Percentiles rank a stretch among this genome's conserved stretches.
Evolutionary conservation across 2,888 invertebrate genomes (phyloP).

Genomic region (Branchinecta sandiegonensis): DNA sequence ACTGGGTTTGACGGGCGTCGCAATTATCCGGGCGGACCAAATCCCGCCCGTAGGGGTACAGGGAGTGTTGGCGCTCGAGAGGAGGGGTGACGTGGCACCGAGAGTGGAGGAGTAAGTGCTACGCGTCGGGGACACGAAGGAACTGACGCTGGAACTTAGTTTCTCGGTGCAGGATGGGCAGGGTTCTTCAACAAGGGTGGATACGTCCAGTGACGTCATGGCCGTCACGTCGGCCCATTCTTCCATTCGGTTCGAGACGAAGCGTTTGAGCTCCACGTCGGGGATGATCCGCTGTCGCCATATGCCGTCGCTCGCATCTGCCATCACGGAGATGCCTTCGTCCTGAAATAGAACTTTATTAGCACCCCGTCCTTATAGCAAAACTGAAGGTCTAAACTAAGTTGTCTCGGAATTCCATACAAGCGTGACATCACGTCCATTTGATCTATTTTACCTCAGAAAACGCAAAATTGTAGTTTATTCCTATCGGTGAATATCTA

Average conservation of each 20-base stretch:
- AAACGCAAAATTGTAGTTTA: too few species aligned
- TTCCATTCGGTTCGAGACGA: background rate
- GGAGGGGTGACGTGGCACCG: background rate
- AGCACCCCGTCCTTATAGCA: too few species aligned
- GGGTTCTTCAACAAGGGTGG: background rate
- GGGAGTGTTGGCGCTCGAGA: slow-evolving; percentile 4
- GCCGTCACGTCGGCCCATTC: background rate
- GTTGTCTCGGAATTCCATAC: too few species aligned
- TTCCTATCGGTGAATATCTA: too few species aligned
- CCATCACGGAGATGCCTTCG: slow-evolving; percentile 2
- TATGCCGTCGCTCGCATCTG: background rate
- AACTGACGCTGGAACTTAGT: slow-evolving; percentile 1
- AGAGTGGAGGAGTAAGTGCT: slow-evolving; percentile 8
- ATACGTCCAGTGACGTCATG: background rate
- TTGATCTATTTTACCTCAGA: too few species aligned
- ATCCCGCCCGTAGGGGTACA: background rate
- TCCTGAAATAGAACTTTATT: background rate
- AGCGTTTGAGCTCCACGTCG: background rate
- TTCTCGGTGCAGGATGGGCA: background rate
- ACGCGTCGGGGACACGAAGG: background rate
- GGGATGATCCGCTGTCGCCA: background rate
- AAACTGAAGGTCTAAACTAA: too few species aligned
- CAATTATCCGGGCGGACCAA: slow-evolving; percentile 4
- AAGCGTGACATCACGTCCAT: too few species aligned
- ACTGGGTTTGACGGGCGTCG: background rate